Percentiles rank a stretch among this genome's conserved stretches.
Evolutionary conservation across 2,888 invertebrate genomes (phyloP).

Genomic region (Cerceris ruficornis): DNA sequence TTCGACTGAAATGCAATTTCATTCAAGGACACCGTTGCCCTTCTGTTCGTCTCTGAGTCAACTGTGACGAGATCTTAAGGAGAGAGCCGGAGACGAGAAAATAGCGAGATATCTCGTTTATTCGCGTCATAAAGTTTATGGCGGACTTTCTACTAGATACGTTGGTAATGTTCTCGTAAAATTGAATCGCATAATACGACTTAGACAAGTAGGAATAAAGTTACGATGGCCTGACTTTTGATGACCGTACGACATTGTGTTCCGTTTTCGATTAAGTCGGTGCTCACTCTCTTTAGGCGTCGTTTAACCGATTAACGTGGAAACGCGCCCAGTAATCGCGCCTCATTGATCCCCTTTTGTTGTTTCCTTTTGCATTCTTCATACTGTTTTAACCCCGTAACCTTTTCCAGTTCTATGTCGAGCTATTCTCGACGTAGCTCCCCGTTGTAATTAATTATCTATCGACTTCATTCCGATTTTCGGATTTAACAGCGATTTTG

Average conservation of each 20-base stretch:
- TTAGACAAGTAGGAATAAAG: conserved; percentile 8
- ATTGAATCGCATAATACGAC: conserved; percentile 20
- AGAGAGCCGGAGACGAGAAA: conserved; percentile 3
- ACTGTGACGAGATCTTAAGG: background rate
- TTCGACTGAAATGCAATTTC: background rate
- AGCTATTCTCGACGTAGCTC: too few species aligned
- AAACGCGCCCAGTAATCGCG: background rate
- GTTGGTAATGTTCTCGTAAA: conserved; percentile 1
- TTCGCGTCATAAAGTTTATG: conserved; percentile 38
- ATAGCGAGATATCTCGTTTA: conserved; percentile 16
- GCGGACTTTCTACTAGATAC: conserved; percentile 17
- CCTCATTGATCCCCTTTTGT: background rate
- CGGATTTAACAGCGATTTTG: too few species aligned
- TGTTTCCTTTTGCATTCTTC: background rate
- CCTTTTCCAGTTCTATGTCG: too few species aligned
- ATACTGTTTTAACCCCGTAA: background rate
- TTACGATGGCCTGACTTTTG: conserved; percentile 9
- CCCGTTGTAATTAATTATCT: too few species aligned
- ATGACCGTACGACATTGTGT: background rate
- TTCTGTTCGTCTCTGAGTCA: background rate
- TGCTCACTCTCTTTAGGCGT: background rate
- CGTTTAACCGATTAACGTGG: background rate
- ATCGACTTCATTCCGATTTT: too few species aligned
- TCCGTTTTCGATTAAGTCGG: background rate
- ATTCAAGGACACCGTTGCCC: conserved; percentile 4